A percentile compares a stretch with the other conserved stretches of the same genome.
phyloP scores from a whole-genome alignment of 2,113 vertebrate genomes.

The Menura novaehollandiae region DNA sequence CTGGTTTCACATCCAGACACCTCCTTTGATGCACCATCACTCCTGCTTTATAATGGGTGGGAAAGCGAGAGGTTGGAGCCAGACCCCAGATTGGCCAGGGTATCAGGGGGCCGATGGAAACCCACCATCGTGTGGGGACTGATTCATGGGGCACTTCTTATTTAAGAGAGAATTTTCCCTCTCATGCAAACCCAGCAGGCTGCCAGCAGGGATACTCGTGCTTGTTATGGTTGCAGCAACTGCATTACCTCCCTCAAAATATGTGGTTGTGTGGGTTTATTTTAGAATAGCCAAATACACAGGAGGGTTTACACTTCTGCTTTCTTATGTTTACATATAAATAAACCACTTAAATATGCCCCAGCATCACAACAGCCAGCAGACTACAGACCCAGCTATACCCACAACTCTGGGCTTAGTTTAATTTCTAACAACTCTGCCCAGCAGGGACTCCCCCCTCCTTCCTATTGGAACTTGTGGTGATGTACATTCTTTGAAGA shows the following conservation, averaged over 20 bases:
- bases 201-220: accelerated
- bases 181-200: background rate
- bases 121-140: accelerated
- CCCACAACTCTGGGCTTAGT: background rate
- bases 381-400: background rate
- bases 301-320: background rate
- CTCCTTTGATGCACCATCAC: background rate
- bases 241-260: background rate
- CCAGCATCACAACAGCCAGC: background rate
- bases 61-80: background rate
- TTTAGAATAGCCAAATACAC: background rate
- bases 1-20: constrained; percentile 13
- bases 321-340: background rate
- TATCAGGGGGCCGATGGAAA: background rate
- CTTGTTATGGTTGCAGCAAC: background rate
- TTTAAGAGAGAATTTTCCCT: background rate
- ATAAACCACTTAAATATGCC: background rate
- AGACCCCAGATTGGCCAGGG: background rate
- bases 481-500: background rate
- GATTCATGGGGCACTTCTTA: background rate
- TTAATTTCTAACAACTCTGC: background rate
- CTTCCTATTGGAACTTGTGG: background rate
- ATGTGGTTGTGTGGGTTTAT: background rate
- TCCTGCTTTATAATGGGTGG: background rate
- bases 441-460: background rate